A percentile compares a stretch with the other conserved stretches of the same genome.
Evolutionary conservation across 2,888 invertebrate species (phyloP).

Genomic region (Cyclophora punctaria): DNA sequence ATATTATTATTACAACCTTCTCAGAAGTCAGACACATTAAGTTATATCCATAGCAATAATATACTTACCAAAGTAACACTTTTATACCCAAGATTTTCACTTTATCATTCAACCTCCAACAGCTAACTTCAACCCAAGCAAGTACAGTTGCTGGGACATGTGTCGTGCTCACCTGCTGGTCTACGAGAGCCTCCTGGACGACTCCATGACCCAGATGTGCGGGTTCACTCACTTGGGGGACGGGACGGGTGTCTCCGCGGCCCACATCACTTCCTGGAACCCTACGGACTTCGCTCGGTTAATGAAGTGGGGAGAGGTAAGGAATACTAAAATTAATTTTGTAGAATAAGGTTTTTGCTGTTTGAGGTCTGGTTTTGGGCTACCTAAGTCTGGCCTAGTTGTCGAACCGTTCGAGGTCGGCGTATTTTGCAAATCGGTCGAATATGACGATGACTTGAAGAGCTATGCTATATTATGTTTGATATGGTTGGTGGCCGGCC

Average conservation of each 20-base stretch:
- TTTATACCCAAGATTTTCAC: background rate
- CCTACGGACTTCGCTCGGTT: slow-evolving; percentile 81
- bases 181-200: slow-evolving; percentile 84
- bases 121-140: slow-evolving; percentile 81
- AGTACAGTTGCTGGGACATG: slow-evolving; percentile 80
- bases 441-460: too few species aligned
- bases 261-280: slow-evolving; percentile 82
- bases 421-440: too few species aligned
- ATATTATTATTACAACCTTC: too few species aligned
- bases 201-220: slow-evolving; percentile 83
- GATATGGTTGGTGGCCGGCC: too few species aligned
- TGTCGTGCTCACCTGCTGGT: slow-evolving; percentile 80
- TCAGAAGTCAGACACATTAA: too few species aligned
- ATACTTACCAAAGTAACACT: too few species aligned
- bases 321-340: slow-evolving; percentile 1
- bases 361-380: too few species aligned
- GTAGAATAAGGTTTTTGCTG: too few species aligned
- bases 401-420: too few species aligned
- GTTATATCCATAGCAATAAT: too few species aligned
- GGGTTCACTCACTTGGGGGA: slow-evolving; percentile 85
- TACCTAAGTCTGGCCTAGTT: too few species aligned
- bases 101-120: slow-evolving; percentile 10
- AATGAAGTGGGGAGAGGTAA: slow-evolving; percentile 84
- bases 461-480: too few species aligned
- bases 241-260: slow-evolving; percentile 75